Conservation (phyloP, 2,888 invertebrate genomes). For the Hydraecia micacea region DNA sequence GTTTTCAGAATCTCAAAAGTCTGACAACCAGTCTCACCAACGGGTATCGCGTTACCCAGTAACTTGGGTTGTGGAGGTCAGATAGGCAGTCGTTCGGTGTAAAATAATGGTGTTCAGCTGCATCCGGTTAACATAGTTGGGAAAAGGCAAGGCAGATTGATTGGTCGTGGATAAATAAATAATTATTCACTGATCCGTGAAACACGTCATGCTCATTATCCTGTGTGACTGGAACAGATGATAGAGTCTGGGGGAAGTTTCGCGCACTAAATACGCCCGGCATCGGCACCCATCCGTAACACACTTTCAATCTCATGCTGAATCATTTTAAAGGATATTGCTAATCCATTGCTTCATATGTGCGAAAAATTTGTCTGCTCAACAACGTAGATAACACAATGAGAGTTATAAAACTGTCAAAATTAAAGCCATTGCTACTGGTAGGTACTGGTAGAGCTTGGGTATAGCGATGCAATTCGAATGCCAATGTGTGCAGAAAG, state of each 20-base stretch:
- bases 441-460: not conserved
- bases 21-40: not conserved
- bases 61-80: not conserved
- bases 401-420: not conserved
- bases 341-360: not conserved
- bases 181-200: conserved; percentile 25
- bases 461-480: not conserved
- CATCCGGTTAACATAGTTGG: not conserved
- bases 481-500: not conserved
- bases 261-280: not conserved
- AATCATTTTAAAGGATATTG: not conserved
- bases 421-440: not conserved
- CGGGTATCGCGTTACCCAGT: not conserved
- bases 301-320: not conserved
- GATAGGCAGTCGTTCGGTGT: not conserved
- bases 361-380: not conserved
- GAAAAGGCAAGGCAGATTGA: not conserved
- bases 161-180: not conserved
- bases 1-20: not conserved
- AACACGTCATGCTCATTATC: conserved; percentile 2
- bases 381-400: not conserved
- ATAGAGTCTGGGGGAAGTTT: not conserved
- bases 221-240: not conserved
- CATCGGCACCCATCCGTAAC: not conserved
- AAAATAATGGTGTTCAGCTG: not conserved